Evolutionary conservation across 2,888 invertebrate species (phyloP).

Genomic region (Scaeva pyrastri): DNA sequence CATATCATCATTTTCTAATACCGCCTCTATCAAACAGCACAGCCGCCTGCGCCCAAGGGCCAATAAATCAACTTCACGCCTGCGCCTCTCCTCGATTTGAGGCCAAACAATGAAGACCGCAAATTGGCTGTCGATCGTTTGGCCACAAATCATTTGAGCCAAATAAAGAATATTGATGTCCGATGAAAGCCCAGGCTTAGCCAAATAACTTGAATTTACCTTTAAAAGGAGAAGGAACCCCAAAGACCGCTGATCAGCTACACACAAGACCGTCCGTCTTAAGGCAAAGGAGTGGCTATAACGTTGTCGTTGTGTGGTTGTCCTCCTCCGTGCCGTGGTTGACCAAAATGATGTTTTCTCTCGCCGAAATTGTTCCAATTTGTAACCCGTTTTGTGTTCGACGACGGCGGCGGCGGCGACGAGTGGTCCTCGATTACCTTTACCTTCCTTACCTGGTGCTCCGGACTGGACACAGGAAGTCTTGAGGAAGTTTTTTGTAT

Average conservation of each 20-base stretch:
- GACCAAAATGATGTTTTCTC: slow-evolving; percentile 51
- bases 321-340: slow-evolving; percentile 30
- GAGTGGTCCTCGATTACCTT: neutral
- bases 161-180: neutral
- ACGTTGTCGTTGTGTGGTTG: no score
- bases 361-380: slow-evolving; percentile 55
- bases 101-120: slow-evolving; percentile 62
- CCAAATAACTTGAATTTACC: slow-evolving; percentile 27
- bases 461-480: slow-evolving; percentile 18
- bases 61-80: slow-evolving; percentile 64
- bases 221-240: neutral
- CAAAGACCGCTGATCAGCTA: slow-evolving; percentile 2
- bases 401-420: no score
- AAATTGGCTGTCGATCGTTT: slow-evolving; percentile 65
- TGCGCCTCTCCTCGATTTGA: slow-evolving; percentile 38
- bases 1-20: slow-evolving; percentile 22
- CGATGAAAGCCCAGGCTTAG: slow-evolving; percentile 54
- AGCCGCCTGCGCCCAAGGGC: slow-evolving; percentile 32
- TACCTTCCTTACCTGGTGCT: neutral
- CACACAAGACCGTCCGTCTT: neutral
- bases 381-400: slow-evolving; percentile 56
- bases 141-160: slow-evolving; percentile 53
- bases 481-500: slow-evolving; percentile 30
- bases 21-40: neutral
- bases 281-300: slow-evolving; percentile 24